Evolutionary conservation across 2,888 invertebrate genomes (phyloP).

Genomic region (Synergus umbraculus): DNA sequence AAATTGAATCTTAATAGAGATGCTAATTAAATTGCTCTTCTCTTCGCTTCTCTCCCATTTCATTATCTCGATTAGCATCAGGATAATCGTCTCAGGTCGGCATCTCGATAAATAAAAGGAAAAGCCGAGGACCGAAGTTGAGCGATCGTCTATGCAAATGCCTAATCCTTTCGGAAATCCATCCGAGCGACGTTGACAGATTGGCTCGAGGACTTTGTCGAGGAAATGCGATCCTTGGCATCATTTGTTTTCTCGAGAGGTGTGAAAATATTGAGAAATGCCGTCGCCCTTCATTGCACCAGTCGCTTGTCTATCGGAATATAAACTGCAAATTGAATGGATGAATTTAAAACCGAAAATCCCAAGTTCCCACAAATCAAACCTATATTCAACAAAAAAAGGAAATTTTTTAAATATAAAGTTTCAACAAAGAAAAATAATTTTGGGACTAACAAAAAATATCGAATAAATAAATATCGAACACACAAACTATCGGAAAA

Average conservation of each 20-base stretch:
- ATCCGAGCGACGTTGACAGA: slow-evolving; percentile 74
- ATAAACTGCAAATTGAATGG: background rate
- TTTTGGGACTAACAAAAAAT: too few species aligned
- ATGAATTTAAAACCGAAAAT: background rate
- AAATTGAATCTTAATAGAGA: too few species aligned
- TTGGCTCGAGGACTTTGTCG: slow-evolving; percentile 63
- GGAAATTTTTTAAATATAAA: too few species aligned
- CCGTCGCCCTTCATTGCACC: background rate
- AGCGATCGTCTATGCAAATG: slow-evolving; percentile 77
- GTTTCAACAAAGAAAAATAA: too few species aligned
- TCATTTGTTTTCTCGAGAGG: slow-evolving; percentile 35
- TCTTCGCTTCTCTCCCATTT: background rate
- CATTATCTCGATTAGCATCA: slow-evolving; percentile 20
- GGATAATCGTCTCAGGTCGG: slow-evolving; percentile 12
- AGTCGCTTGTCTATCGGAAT: background rate
- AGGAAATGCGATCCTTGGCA: slow-evolving; percentile 28
- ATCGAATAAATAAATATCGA: too few species aligned
- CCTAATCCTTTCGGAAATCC: slow-evolving; percentile 76
- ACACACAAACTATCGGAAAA: too few species aligned
- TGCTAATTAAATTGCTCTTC: background rate
- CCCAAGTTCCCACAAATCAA: too few species aligned
- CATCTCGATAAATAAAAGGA: slow-evolving; percentile 45
- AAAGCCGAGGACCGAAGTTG: slow-evolving; percentile 61
- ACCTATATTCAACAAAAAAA: too few species aligned
- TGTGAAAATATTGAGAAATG: slow-evolving; percentile 39